phyloP scores from a whole-genome alignment of 30 jellyfish, hydroid and myxozoan species.

The Pelagia noctiluca region DNA sequence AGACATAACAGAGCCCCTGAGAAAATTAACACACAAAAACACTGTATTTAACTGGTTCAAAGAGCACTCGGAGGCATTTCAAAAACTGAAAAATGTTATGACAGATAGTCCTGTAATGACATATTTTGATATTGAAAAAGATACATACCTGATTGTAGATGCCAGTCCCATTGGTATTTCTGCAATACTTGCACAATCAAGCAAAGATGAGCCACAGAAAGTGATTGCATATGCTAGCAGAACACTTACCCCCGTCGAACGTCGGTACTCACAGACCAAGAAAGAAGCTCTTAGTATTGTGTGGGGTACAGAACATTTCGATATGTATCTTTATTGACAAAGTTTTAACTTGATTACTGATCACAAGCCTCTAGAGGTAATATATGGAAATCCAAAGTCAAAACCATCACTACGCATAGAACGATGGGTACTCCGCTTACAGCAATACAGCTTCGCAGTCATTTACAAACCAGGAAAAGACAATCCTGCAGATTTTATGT shows the following conservation, averaged over 20 bases:
- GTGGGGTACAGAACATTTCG: constrained; percentile 59
- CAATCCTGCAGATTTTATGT: background rate
- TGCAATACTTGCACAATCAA: constrained; percentile 15
- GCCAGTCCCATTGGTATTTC: constrained; percentile 36
- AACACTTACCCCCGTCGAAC: constrained; percentile 20
- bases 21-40: constrained; percentile 36
- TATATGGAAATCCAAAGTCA: background rate
- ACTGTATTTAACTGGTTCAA: constrained; percentile 42
- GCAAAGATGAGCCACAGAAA: constrained; percentile 19
- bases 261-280: constrained; percentile 24
- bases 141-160: constrained; percentile 13
- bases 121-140: constrained; percentile 60
- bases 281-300: constrained; percentile 39
- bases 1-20: constrained; percentile 3
- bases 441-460: background rate
- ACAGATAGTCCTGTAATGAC: constrained; percentile 37
- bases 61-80: constrained; percentile 49
- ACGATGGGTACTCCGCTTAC: no score
- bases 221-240: constrained; percentile 28
- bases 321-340: constrained; percentile 34
- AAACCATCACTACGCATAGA: no score
- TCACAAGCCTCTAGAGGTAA: constrained; percentile 13
- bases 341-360: constrained; percentile 39
- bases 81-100: constrained; percentile 37
- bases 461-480: background rate